phyloP scores from a whole-genome alignment of 92 coral and sea anemone genomes.

The Palythoa heliodiscus region DNA sequence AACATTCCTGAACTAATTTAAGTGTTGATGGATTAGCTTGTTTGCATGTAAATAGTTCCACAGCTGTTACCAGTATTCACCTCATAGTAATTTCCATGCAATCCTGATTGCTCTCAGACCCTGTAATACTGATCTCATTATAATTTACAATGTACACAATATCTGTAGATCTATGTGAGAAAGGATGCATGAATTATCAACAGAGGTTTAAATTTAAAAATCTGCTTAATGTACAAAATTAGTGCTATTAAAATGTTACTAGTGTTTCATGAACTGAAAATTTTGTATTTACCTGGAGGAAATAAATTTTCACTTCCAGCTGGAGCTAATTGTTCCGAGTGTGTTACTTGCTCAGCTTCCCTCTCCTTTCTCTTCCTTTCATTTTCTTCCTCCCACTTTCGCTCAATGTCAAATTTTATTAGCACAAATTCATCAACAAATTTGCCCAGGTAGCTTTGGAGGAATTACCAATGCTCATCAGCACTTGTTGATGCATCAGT shows the following conservation, averaged over 20 bases:
- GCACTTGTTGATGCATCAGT: conserved; percentile 21
- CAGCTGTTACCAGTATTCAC: conserved; percentile 20
- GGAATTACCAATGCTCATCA: conserved; percentile 17
- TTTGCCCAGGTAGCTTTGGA: conserved; percentile 8
- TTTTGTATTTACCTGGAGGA: conserved; percentile 44
- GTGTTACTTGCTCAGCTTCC: conserved; percentile 41
- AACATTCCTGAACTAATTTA: not conserved
- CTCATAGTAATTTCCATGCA: conserved; percentile 14
- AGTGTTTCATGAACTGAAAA: not conserved
- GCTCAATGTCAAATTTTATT: conserved; percentile 46
- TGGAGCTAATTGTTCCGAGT: conserved; percentile 29
- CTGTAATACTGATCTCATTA: conserved; percentile 10
- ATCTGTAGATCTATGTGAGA: conserved; percentile 22
- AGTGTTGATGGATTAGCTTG: conserved; percentile 25
- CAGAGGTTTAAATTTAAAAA: not conserved
- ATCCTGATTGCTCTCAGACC: conserved; percentile 5
- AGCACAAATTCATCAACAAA: conserved; percentile 9
- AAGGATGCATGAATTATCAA: conserved; percentile 26
- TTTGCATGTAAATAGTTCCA: conserved; percentile 24
- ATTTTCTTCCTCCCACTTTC: conserved; percentile 34
- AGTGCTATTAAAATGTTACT: not conserved
- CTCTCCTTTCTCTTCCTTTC: conserved; percentile 25
- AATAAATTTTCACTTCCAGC: conserved; percentile 36
- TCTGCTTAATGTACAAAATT: not conserved
- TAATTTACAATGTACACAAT: conserved; percentile 4